Evolutionary conservation across 2,113 vertebrate genomes (phyloP).

Genomic region (Deroptyus accipitrinus): DNA sequence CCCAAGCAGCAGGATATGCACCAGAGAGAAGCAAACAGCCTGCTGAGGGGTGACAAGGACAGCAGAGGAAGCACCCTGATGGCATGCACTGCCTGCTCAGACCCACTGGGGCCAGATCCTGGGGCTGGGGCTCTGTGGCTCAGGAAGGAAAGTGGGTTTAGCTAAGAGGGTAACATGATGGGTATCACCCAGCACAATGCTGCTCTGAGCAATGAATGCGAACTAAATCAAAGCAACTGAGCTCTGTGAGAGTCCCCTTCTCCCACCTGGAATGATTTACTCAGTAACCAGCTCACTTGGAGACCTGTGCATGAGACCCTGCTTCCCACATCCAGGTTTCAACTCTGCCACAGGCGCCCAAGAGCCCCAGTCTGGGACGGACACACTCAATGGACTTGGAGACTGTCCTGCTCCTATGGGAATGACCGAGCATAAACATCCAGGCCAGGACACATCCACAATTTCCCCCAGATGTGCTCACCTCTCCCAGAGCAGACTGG

Average conservation of each 20-base stretch:
- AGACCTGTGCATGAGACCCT: neutral
- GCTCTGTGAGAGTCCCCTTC: neutral
- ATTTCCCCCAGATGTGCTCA: neutral
- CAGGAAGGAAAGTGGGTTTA: neutral
- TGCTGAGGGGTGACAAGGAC: neutral
- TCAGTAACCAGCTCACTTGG: neutral
- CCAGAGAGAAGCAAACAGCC: neutral
- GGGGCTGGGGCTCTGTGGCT: neutral
- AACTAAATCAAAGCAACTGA: neutral
- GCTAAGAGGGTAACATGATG: rapidly evolving
- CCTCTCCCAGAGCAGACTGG: neutral
- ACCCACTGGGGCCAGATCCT: neutral
- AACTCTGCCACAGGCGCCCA: neutral
- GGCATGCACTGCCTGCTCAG: neutral
- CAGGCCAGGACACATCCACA: rapidly evolving
- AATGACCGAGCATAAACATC: neutral
- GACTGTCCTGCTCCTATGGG: neutral
- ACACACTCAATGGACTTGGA: rapidly evolving
- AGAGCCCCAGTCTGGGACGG: neutral
- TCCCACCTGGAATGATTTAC: neutral
- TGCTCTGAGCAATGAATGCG: neutral
- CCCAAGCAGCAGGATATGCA: rapidly evolving
- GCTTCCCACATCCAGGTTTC: neutral
- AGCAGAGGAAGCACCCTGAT: neutral
- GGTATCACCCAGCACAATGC: neutral